Evolutionary conservation across 1,140 invertebrate genomes (phyloP).

Genomic region (Drosophila pectinifera): DNA sequence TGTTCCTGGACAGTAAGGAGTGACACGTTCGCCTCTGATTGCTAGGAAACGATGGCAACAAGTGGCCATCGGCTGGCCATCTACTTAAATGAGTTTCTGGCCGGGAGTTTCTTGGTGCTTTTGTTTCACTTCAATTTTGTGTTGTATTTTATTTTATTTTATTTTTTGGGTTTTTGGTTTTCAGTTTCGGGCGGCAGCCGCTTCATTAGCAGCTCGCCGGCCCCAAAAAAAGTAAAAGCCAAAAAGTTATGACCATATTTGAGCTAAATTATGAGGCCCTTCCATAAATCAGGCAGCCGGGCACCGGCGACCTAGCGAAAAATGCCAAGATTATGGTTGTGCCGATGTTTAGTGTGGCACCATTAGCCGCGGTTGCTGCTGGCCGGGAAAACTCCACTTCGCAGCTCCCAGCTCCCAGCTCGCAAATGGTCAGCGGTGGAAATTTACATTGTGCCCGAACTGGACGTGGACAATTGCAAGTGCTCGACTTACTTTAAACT

Average conservation of each 20-base stretch:
- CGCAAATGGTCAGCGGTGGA: slow-evolving; percentile 62
- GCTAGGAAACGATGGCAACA: slow-evolving; percentile 76
- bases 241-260: slow-evolving; percentile 80
- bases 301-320: slow-evolving; percentile 60
- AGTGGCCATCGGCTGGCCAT: slow-evolving; percentile 66
- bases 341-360: slow-evolving; percentile 46
- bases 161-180: slow-evolving; percentile 17
- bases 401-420: no score
- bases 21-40: slow-evolving; percentile 76
- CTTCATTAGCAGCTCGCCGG: slow-evolving; percentile 65
- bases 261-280: slow-evolving; percentile 78
- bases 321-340: slow-evolving; percentile 38
- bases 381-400: slow-evolving; percentile 35
- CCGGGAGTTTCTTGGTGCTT: slow-evolving; percentile 19
- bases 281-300: slow-evolving; percentile 68
- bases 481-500: slow-evolving; percentile 73
- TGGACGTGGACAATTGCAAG: slow-evolving; percentile 72
- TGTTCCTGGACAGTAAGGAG: slow-evolving; percentile 46
- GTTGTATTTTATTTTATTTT: slow-evolving; percentile 6
- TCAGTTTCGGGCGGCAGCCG: slow-evolving; percentile 46
- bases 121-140: slow-evolving; percentile 21
- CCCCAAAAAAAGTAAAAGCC: slow-evolving; percentile 70
- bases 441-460: slow-evolving; percentile 72
- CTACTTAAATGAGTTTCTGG: slow-evolving; percentile 64
- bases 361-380: slow-evolving; percentile 28